A percentile compares a stretch with the other conserved stretches of the same genome.
phyloP scores from a whole-genome alignment of 2,888 invertebrate species.

The Drosophila prolongata region DNA sequence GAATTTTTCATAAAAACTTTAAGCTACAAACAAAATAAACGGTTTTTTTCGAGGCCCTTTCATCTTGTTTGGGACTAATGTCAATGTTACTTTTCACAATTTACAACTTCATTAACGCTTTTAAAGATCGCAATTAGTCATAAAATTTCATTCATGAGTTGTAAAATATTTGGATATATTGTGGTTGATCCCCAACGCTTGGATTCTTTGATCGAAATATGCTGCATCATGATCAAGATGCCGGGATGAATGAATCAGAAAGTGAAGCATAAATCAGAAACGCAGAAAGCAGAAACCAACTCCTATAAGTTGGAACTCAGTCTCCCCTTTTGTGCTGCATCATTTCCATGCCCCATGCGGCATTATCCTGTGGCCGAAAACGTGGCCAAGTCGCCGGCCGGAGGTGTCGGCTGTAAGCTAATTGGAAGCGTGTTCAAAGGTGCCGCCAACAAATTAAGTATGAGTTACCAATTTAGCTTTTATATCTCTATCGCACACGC shows the following conservation, averaged over 20 bases:
- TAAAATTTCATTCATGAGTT: conserved; percentile 65
- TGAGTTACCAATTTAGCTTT: conserved; percentile 84
- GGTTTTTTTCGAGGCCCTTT: background rate
- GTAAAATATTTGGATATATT: conserved; percentile 14
- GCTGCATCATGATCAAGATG: conserved; percentile 57
- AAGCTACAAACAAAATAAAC: background rate
- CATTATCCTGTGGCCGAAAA: conserved; percentile 60
- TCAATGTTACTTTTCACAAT: conserved; percentile 44
- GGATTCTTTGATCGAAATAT: conserved; percentile 51
- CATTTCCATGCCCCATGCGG: conserved; percentile 63
- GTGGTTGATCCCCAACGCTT: conserved; percentile 10
- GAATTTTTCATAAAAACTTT: background rate
- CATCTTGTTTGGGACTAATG: background rate
- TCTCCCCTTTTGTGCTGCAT: conserved; percentile 61
- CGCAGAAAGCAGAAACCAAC: conserved; percentile 53
- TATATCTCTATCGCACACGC: conserved; percentile 82
- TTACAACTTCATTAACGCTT: conserved; percentile 67
- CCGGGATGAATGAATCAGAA: conserved; percentile 59
- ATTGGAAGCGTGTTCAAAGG: conserved; percentile 85
- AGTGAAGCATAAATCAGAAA: conserved; percentile 38
- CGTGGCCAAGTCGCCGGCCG: conserved; percentile 60
- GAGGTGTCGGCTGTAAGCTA: conserved; percentile 85
- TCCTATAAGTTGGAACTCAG: conserved; percentile 53
- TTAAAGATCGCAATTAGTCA: conserved; percentile 50
- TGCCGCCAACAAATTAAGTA: conserved; percentile 84